Evolutionary conservation across 35 echinoderm and acorn worm genomes (phyloP), one percentile per base, ranked within the genome.

Genomic region (Apostichopus californicus): DNA sequence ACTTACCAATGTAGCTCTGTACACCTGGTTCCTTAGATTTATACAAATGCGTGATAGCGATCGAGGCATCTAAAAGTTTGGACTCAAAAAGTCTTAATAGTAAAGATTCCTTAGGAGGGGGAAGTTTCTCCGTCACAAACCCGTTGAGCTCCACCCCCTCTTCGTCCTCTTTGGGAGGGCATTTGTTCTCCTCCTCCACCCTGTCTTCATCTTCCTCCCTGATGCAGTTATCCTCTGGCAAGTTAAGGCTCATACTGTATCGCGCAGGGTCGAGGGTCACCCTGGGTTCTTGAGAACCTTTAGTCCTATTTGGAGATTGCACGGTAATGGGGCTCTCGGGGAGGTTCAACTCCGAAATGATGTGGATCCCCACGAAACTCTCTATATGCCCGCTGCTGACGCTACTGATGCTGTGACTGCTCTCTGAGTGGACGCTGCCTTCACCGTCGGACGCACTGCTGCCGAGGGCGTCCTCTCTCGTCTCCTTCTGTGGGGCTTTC

Each of bases 1-100:
- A 94, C 97, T 99, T 55, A 99, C 97, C 97, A 86, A 99, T 99
- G 81, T 99, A 99, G 52, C 91, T 94, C 88, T 96, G 97, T 5
- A 99, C 97, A 46, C 95, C 97, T 23, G 93, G 97, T 90, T 99
- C 97, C 81, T 99, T 99, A 10, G 95, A 99, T 92, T 96, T 96
- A 77, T 99, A 99, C 82, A 99, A 93, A 88, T 96, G 95, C 5
- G 97, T 99, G 13, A 99, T 99, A 6, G 97, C 95, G 72, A 99
- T 99, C 24, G 97, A 99, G 34, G 95, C 95, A 68, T 98, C 97
- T 46, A 98, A 94, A 25, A 96, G 89, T 94, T 96, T 98, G 5
- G 97, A 98, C 89, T 98, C 97, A 98, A 98, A 98, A 53, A 98
- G 92, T 82, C 97, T 90, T 79, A 98, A 92, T 13, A 98, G 92